Percentiles rank a stretch among this genome's conserved stretches.
Conservation (phyloP, 2,113 vertebrate genomes). For the Andinoacara biseriatus region DNA sequence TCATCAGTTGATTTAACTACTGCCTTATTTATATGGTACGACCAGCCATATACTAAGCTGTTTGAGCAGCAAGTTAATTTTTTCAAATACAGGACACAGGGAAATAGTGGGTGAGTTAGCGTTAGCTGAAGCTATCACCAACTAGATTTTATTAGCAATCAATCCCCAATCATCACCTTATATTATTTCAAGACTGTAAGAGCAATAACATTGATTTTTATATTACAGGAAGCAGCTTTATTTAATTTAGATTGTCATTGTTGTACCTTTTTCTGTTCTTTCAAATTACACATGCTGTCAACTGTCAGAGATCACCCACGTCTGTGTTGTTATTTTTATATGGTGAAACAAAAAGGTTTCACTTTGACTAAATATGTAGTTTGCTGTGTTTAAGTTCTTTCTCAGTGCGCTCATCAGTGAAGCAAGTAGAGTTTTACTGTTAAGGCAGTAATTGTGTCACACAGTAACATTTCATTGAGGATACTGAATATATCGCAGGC, state of each 20-base stretch:
- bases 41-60: neutral
- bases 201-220: neutral
- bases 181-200: neutral
- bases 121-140: neutral
- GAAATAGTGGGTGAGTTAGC: neutral
- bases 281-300: neutral
- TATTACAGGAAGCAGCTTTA: neutral
- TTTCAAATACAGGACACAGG: neutral
- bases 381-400: neutral
- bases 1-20: neutral
- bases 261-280: neutral
- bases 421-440: neutral
- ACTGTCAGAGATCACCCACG: neutral
- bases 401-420: neutral
- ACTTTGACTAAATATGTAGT: neutral
- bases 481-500: neutral
- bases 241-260: neutral
- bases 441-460: rapidly evolving
- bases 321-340: neutral
- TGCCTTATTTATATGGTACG: neutral
- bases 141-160: neutral
- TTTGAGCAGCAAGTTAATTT: neutral
- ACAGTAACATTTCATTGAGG: neutral
- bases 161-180: neutral
- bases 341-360: neutral